These are phyloP conservation scores for Hylaeus volcanicus DNA, from an alignment of 1,140 invertebrate species.

Conservation along the genomic window DNA sequence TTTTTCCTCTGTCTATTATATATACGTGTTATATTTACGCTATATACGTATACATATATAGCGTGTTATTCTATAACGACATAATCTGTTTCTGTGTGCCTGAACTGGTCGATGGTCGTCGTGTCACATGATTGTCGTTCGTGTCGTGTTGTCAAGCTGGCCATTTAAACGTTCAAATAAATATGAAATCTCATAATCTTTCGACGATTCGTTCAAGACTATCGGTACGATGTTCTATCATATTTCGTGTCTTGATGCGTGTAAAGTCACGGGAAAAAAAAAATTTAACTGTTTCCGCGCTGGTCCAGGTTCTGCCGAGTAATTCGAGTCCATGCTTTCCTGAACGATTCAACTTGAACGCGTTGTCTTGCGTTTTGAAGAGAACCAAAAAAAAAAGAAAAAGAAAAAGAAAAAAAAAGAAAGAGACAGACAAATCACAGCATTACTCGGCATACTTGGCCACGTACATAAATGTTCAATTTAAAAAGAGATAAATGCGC, in stretches of 20 bases:
- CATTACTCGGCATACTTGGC: slow-evolving; percentile 43
- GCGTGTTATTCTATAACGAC: slow-evolving; percentile 64
- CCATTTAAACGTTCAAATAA: slow-evolving; percentile 69
- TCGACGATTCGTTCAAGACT: slow-evolving; percentile 6
- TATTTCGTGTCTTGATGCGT: slow-evolving; percentile 23
- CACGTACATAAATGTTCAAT: slow-evolving; percentile 27
- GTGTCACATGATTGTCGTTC: slow-evolving; percentile 81
- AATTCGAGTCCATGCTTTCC: neutral
- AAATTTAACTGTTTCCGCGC: neutral
- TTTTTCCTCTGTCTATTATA: slow-evolving; percentile 71
- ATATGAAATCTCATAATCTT: slow-evolving; percentile 2
- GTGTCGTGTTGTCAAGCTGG: slow-evolving; percentile 82
- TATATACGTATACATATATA: slow-evolving; percentile 54
- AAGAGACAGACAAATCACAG: neutral
- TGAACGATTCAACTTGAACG: neutral
- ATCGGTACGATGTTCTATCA: slow-evolving; percentile 9
- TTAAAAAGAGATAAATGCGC: slow-evolving; percentile 72
- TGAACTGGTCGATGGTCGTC: slow-evolving; percentile 81
- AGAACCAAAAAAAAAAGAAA: neutral
- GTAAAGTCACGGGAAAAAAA: slow-evolving; percentile 12
- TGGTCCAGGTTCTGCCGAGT: slow-evolving; percentile 16
- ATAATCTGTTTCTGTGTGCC: slow-evolving; percentile 80
- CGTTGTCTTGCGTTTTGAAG: neutral
- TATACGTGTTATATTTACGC: slow-evolving; percentile 65
- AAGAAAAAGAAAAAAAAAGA: neutral